Evolutionary conservation across 92 coral and sea anemone species (phyloP), one percentile per base, ranked within the genome.

Genomic region (Parazoanthus darwini): DNA sequence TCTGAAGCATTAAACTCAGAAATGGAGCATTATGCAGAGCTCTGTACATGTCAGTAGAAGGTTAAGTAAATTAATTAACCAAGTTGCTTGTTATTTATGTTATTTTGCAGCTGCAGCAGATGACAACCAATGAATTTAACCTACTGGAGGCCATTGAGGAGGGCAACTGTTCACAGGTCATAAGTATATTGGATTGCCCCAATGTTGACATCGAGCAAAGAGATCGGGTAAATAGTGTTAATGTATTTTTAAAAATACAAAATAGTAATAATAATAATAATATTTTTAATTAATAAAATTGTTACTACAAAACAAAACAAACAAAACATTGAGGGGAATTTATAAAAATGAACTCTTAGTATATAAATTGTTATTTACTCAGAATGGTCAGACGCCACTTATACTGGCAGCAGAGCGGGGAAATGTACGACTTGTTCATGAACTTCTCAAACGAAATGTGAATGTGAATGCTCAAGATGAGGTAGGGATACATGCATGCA

Each of bases 331-430:
- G 42, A 39, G 42, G 42, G 4, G 42, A 39, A 39, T 39, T 39
- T 29, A 29, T 29, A 29, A 4, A 39, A 39, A 4, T 2, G 42
- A 39, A 39, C 42, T 39, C 42, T 39, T 9, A 29, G 33, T 29
- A 29, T 29, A 29, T 29, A 29, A 29, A 29, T 50, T 72, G 29
- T 23, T 23, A 67, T 85, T 54, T 76, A 68, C 78, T 26, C 80
- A 96, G 99, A 93, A 95, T 89, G 98, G 98, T 74, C 99, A 95
- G 86, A 95, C 98, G 0, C 95, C 96, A 8, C 91, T 96, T 66
- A 92, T 96, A 33, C 87, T 91, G 79, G 98, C 99, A 18, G 96
- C 98, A 59, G 96, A 96, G 56, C 86, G 92, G 59, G 99, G 99
- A 13, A 92, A 89, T 87, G 89, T 92, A 22, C 91, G 82, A 72